These are phyloP conservation scores for Amphiura filiformis DNA, from an alignment of 35 echinoderm and acorn worm species.

Conservation along the genomic window DNA sequence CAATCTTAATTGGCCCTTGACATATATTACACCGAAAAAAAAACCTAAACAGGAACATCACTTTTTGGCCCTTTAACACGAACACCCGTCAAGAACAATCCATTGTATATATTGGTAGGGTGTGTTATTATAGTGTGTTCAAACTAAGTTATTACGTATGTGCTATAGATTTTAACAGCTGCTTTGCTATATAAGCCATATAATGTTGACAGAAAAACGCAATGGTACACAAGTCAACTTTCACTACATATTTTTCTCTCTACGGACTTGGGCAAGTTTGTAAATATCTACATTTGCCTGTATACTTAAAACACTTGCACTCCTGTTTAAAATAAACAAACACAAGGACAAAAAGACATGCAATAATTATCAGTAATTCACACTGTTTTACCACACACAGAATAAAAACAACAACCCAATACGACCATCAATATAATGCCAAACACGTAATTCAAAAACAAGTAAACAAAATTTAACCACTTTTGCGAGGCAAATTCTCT, in stretches of 20 bases:
- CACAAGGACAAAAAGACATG: constrained; percentile 3
- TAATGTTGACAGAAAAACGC: no score
- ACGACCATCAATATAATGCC: not conserved
- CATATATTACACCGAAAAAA: not conserved
- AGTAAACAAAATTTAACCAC: not conserved
- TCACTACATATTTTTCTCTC: not conserved
- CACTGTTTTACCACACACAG: not conserved
- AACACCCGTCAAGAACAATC: not conserved
- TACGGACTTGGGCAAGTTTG: not conserved
- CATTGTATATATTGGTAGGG: not conserved
- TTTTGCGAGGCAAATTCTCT: constrained; percentile 5
- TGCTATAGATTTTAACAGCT: no score
- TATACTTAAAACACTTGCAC: not conserved
- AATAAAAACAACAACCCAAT: not conserved
- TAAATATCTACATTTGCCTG: not conserved
- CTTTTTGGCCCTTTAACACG: constrained; percentile 6
- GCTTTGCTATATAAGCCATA: no score
- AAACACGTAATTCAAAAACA: not conserved
- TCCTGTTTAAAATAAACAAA: not conserved
- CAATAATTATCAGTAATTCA: not conserved
- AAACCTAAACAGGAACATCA: no score
- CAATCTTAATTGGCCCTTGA: not conserved
- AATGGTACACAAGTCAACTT: not conserved
- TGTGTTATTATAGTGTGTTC: no score
- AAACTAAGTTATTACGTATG: no score